Percentiles rank a stretch among this genome's conserved stretches.
Conservation (phyloP, 1,140 invertebrate species). For the Rhyzopertha dominica region DNA sequence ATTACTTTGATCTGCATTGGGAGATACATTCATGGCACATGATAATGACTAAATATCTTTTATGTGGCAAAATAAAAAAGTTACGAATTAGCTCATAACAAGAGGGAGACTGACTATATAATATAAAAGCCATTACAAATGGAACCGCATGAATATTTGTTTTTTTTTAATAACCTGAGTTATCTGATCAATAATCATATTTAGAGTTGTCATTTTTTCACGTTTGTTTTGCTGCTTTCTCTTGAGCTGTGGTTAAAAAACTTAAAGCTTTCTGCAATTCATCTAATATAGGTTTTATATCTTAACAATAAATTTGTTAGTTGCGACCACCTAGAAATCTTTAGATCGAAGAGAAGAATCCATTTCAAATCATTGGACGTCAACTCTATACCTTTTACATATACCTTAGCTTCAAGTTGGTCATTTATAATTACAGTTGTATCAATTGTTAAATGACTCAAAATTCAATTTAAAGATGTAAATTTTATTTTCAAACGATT, state of each 20-base stretch:
- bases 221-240: neutral
- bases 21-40: neutral
- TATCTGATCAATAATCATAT: constrained; percentile 3
- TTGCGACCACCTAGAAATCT: constrained; percentile 2
- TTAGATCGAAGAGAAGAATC: no score
- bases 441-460: neutral
- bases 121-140: constrained; percentile 9
- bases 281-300: constrained; percentile 1
- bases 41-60: constrained; percentile 8
- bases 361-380: no score
- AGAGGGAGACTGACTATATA: constrained; percentile 5
- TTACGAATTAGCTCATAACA: constrained; percentile 7
- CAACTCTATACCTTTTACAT: no score
- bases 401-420: no score
- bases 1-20: neutral
- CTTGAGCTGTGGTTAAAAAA: neutral
- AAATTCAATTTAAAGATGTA: constrained; percentile 3
- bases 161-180: neutral
- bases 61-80: constrained; percentile 9
- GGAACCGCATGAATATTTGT: constrained; percentile 4
- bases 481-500: neutral
- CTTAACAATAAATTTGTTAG: constrained; percentile 2
- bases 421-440: neutral
- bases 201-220: neutral
- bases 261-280: constrained; percentile 7